These are phyloP conservation scores for Lissocephala sabroskyi DNA, from an alignment of 2,888 invertebrate genomes.

Conservation along the genomic window DNA sequence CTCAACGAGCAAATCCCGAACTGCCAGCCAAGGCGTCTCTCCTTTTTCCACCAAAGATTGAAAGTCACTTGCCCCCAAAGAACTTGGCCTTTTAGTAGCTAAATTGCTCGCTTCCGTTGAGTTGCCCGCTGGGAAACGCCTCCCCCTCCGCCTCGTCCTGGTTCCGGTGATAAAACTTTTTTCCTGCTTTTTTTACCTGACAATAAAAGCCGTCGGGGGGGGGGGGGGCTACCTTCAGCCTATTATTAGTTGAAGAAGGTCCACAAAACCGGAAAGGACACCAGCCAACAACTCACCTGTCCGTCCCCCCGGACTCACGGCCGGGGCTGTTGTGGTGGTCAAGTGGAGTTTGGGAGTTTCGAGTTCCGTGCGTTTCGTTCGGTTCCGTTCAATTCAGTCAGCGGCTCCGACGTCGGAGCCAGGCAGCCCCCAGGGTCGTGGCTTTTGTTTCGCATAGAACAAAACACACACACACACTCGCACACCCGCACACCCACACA, in stretches of 20 bases:
- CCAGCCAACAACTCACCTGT: too few species aligned
- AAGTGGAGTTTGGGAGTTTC: too few species aligned
- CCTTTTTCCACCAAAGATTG: neutral
- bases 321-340: neutral
- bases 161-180: too few species aligned
- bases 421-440: conserved; percentile 38
- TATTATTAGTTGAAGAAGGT: conserved; percentile 30
- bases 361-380: too few species aligned
- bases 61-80: too few species aligned
- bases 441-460: conserved; percentile 49
- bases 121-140: conserved; percentile 54
- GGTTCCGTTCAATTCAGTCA: conserved; percentile 1
- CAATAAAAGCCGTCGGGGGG: neutral
- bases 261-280: too few species aligned
- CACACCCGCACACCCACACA: neutral
- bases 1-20: too few species aligned
- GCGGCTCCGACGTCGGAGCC: neutral
- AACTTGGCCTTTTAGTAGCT: conserved; percentile 51
- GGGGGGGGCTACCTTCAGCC: neutral
- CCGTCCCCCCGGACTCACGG: too few species aligned
- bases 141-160: too few species aligned
- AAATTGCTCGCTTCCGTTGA: conserved; percentile 63
- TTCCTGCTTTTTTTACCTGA: conserved; percentile 20
- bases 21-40: neutral
- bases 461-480: conserved; percentile 21